These are phyloP conservation scores for Enteromius treurensis DNA, from an alignment of 2,797 vertebrate genomes.

Conservation along the genomic window DNA sequence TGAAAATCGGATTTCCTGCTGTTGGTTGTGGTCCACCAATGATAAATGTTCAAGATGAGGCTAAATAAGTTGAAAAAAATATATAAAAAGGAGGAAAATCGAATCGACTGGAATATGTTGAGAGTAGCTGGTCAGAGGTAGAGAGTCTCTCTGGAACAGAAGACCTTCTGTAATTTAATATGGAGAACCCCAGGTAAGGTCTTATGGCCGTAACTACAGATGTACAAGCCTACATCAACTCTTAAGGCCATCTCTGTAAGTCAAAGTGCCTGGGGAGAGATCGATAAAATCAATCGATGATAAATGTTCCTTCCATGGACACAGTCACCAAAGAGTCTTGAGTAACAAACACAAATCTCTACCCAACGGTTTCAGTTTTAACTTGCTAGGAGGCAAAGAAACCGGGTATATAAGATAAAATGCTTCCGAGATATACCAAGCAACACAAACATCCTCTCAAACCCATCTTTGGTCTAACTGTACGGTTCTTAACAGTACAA, in stretches of 20 bases:
- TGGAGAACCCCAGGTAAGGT: slow-evolving; percentile 5
- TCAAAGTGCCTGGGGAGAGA: slow-evolving; percentile 16
- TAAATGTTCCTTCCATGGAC: background rate
- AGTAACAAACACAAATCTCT: background rate
- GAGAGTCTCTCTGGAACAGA: slow-evolving; percentile 20
- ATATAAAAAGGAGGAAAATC: background rate
- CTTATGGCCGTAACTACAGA: slow-evolving; percentile 2
- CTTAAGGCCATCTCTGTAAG: slow-evolving; percentile 5
- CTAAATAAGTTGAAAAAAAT: slow-evolving; percentile 24
- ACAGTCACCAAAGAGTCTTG: background rate
- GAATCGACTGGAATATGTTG: background rate
- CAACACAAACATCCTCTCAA: slow-evolving; percentile 12
- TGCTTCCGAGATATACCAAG: background rate
- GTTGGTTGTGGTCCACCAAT: slow-evolving; percentile 11
- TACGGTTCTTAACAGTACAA: slow-evolving; percentile 1
- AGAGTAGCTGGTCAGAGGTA: slow-evolving; percentile 33
- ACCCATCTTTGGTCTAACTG: slow-evolving; percentile 35
- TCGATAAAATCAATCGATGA: background rate
- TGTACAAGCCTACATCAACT: background rate
- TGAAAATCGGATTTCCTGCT: background rate
- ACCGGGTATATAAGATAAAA: background rate
- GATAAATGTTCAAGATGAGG: slow-evolving; percentile 27
- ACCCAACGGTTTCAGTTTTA: background rate
- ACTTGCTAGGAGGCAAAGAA: background rate
- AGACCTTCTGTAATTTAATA: slow-evolving; percentile 14